phyloP scores from a whole-genome alignment of 2,888 invertebrate species.

The Synanthedon myopaeformis region DNA sequence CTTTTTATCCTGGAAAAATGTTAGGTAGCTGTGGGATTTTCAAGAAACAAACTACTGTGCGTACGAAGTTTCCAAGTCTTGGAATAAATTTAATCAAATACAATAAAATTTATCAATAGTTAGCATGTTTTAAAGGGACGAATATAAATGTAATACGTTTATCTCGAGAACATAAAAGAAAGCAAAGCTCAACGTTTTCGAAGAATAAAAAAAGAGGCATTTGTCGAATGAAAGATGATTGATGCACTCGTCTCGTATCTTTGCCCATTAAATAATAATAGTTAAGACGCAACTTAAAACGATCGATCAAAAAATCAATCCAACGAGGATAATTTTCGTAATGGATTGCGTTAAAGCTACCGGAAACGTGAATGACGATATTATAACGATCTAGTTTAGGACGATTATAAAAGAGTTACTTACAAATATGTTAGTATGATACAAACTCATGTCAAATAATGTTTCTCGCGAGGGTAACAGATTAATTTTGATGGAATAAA shows the following conservation, averaged over 20 bases:
- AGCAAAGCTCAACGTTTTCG: constrained; percentile 32
- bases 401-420: constrained; percentile 13
- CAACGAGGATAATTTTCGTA: constrained; percentile 45
- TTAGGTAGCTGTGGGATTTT: no score
- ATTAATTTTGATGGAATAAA: no score
- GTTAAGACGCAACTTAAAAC: constrained; percentile 46
- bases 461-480: no score
- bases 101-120: background rate
- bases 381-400: constrained; percentile 13
- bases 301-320: constrained; percentile 68
- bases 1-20: no score
- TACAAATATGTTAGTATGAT: background rate
- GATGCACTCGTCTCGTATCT: constrained; percentile 54
- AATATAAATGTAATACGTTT: constrained; percentile 17
- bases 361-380: constrained; percentile 37
- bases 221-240: constrained; percentile 57
- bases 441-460: no score
- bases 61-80: no score
- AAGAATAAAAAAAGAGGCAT: constrained; percentile 36
- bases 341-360: constrained; percentile 59
- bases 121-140: background rate
- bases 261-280: constrained; percentile 65
- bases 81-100: background rate
- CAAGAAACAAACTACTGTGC: no score
- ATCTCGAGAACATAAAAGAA: constrained; percentile 30